A percentile compares a stretch with the other conserved stretches of the same genome.
Evolutionary conservation across 2,113 vertebrate species (phyloP).

Genomic region (Passerina amoena): DNA sequence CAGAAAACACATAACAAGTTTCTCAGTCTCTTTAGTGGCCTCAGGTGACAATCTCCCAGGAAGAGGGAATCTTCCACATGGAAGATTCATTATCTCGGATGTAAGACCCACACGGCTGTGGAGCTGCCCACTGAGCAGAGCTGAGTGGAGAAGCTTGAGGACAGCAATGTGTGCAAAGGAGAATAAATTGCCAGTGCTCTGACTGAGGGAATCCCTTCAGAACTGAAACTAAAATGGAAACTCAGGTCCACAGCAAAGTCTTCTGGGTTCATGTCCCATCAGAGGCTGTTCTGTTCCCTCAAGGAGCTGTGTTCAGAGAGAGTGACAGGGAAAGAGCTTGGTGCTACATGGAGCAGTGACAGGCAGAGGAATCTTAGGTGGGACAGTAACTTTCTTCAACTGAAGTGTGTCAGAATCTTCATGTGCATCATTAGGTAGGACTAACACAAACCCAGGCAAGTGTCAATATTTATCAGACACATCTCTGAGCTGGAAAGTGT

Average conservation of each 20-base stretch:
- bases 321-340: background rate
- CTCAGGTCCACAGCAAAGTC: background rate
- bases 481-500: background rate
- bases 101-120: background rate
- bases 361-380: background rate
- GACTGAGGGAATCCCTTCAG: background rate
- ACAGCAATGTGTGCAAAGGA: background rate
- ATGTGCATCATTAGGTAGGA: background rate
- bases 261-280: background rate
- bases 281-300: background rate
- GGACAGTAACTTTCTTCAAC: background rate
- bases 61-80: background rate
- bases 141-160: background rate
- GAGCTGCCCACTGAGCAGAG: background rate
- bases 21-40: background rate
- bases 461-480: background rate
- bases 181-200: background rate
- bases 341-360: background rate
- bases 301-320: background rate
- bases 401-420: background rate
- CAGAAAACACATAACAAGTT: background rate
- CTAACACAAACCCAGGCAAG: background rate
- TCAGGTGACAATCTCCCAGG: background rate
- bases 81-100: background rate
- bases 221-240: background rate